phyloP scores from a whole-genome alignment of 2,113 vertebrate species.

The Micronycteris hirsuta region DNA sequence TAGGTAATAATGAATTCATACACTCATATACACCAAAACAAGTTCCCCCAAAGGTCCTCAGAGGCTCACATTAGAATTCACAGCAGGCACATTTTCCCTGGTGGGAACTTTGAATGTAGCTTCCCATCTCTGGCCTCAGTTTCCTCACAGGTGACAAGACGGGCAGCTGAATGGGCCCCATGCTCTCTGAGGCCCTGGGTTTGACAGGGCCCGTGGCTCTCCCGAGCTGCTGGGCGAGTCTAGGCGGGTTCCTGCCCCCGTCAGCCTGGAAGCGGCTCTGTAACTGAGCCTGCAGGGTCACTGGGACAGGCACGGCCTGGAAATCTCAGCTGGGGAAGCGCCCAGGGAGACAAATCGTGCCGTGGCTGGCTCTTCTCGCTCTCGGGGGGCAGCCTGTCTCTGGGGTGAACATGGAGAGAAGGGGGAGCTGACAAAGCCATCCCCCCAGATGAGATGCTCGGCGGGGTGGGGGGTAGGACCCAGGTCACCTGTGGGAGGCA shows the following conservation, averaged over 20 bases:
- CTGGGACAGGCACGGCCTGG: conserved; percentile 22
- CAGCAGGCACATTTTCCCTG: neutral
- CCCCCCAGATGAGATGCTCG: neutral
- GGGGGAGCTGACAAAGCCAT: neutral
- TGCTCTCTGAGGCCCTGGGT: neutral
- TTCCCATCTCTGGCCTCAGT: neutral
- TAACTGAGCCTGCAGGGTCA: conserved; percentile 56
- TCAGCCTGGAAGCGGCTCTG: conserved; percentile 10
- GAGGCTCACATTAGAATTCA: neutral
- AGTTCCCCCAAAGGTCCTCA: too few relatives aligned
- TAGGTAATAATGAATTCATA: neutral
- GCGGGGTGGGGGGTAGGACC: accelerated
- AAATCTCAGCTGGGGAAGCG: conserved; percentile 25
- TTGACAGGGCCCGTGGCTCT: neutral
- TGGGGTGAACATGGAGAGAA: neutral
- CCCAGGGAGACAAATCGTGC: conserved; percentile 22
- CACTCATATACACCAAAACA: neutral
- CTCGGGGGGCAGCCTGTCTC: neutral
- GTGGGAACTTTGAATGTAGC: neutral
- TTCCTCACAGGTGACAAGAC: neutral
- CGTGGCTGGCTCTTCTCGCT: neutral
- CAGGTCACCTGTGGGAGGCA: neutral
- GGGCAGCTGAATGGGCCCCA: neutral
- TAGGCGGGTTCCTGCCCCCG: neutral
- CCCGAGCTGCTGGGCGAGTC: neutral